Conservation (phyloP, 2,888 invertebrate genomes). For the Sicus ferrugineus region DNA sequence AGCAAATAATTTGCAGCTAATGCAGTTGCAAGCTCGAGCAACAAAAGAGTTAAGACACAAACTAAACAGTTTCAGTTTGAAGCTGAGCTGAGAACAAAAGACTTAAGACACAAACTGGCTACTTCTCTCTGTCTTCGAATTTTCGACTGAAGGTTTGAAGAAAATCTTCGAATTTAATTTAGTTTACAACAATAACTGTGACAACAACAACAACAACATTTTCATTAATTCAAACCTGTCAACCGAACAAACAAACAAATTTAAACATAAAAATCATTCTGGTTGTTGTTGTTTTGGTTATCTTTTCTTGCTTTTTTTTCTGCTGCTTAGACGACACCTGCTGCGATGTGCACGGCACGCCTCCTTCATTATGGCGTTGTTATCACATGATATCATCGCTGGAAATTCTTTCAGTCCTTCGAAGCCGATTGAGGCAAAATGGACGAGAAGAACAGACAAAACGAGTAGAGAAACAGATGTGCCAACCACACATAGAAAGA, state of each 20-base stretch:
- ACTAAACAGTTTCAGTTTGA: too few relatives aligned
- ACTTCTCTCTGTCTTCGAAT: too few relatives aligned
- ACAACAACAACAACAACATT: not conserved
- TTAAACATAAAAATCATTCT: not conserved
- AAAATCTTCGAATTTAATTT: too few relatives aligned
- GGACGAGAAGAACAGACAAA: slow-evolving; percentile 18
- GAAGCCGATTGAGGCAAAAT: not conserved
- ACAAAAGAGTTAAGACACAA: too few relatives aligned
- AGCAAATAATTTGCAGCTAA: too few relatives aligned
- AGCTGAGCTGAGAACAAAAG: slow-evolving; percentile 33
- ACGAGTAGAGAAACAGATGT: too few relatives aligned
- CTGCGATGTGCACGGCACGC: slow-evolving; percentile 50
- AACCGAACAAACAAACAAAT: not conserved
- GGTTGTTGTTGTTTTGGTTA: not conserved
- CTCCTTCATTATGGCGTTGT: slow-evolving; percentile 45
- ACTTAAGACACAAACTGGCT: slow-evolving; percentile 31
- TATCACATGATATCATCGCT: slow-evolving; percentile 63
- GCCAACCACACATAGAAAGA: not conserved
- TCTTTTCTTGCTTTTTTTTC: slow-evolving; percentile 1
- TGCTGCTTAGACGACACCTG: slow-evolving; percentile 47
- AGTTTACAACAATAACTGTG: not conserved
- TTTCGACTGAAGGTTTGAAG: too few relatives aligned
- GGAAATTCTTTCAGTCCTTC: slow-evolving; percentile 53
- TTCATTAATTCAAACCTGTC: too few relatives aligned
- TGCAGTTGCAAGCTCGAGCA: too few relatives aligned